Conservation (phyloP, 2,113 vertebrate species). For the Hyperoodon ampullatus region DNA sequence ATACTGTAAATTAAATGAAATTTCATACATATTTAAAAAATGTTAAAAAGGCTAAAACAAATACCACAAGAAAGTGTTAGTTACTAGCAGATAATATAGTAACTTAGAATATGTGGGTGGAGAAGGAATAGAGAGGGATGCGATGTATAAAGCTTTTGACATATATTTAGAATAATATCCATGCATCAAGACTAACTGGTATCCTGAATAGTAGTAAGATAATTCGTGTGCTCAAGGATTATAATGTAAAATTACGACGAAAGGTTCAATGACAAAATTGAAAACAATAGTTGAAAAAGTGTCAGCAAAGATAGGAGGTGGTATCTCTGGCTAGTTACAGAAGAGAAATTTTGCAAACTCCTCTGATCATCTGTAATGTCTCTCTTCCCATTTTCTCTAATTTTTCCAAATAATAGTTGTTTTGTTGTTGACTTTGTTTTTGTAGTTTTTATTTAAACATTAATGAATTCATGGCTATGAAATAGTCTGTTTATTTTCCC, state of each 20-base stretch:
- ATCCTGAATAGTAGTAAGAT: background rate
- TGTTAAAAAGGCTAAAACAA: background rate
- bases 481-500: background rate
- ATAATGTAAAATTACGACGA: background rate
- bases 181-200: background rate
- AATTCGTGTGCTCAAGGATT: background rate
- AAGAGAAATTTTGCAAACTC: background rate
- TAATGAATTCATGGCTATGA: background rate
- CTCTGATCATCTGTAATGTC: background rate
- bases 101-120: background rate
- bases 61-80: background rate
- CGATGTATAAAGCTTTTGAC: background rate
- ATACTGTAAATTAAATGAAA: background rate
- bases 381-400: background rate
- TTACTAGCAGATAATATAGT: background rate
- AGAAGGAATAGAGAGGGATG: background rate
- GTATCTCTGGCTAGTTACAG: background rate
- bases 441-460: background rate
- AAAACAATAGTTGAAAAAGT: background rate
- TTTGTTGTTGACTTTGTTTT: background rate
- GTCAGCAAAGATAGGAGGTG: background rate
- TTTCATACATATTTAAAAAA: background rate
- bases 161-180: background rate
- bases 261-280: background rate
- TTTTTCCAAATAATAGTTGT: background rate